A percentile compares a stretch with the other conserved stretches of the same genome.
phyloP scores from a whole-genome alignment of 2,797 vertebrate species.

The Thalassophryne amazonica region DNA sequence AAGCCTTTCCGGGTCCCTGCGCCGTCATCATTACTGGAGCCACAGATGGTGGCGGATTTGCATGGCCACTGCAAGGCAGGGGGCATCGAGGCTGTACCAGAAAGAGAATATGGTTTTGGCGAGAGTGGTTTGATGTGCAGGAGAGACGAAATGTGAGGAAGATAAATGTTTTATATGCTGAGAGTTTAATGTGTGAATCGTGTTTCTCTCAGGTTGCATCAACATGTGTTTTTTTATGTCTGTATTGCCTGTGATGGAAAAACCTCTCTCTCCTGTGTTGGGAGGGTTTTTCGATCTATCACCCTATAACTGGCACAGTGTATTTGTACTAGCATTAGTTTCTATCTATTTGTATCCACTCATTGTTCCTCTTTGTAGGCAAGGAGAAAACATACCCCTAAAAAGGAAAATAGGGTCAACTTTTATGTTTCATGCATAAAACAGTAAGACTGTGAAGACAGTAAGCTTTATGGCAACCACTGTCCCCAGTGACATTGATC shows the following conservation, averaged over 20 bases:
- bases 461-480: no score
- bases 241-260: not conserved
- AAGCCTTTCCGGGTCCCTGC: conserved; percentile 46
- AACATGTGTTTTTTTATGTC: conserved; percentile 2
- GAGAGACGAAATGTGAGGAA: conserved; percentile 36
- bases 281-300: not conserved
- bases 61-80: conserved; percentile 40
- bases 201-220: conserved; percentile 33
- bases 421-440: no score
- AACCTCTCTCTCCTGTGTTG: not conserved
- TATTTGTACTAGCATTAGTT: not conserved
- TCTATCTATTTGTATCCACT: not conserved
- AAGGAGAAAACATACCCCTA: no score
- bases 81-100: conserved; percentile 16
- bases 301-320: not conserved
- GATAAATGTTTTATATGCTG: conserved; percentile 34
- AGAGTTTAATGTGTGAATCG: conserved; percentile 12
- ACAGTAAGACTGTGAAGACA: no score
- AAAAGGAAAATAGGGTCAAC: no score
- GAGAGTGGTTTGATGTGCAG: conserved; percentile 42
- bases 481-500: no score
- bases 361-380: not conserved
- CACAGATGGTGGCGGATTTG: conserved; percentile 62
- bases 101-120: conserved; percentile 38
- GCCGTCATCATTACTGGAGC: conserved; percentile 58